Percentiles rank a stretch among this genome's conserved stretches.
Evolutionary conservation across 30 jellyfish, hydroid and myxozoan species (phyloP).

Genomic region (Clytia hemisphaerica): DNA sequence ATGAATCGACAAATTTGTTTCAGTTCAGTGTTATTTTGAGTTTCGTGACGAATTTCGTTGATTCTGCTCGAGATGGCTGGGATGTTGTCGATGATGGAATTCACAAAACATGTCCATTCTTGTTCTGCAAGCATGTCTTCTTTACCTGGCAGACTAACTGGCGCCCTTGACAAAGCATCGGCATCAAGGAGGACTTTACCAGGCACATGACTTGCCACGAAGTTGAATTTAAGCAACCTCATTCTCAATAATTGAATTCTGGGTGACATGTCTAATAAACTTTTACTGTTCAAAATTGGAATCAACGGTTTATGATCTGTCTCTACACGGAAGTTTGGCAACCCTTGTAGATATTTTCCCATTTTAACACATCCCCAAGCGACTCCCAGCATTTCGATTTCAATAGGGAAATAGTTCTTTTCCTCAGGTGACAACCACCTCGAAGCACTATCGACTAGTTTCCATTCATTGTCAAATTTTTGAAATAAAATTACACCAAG

Average conservation of each 20-base stretch:
- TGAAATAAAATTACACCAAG: conserved; percentile 34
- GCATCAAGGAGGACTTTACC: conserved; percentile 22
- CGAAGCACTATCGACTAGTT: conserved; percentile 42
- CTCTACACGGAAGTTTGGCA: not conserved
- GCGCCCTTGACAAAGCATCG: conserved; percentile 13
- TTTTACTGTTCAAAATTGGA: conserved; percentile 23
- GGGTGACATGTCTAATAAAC: conserved; percentile 18
- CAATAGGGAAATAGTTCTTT: conserved; percentile 8
- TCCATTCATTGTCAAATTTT: conserved; percentile 26
- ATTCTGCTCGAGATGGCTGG: conserved; percentile 31
- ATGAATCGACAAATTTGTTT: conserved; percentile 8
- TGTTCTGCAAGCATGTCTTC: conserved; percentile 3
- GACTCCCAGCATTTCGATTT: conserved; percentile 4
- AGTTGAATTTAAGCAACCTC: not conserved
- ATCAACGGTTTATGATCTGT: conserved; percentile 36
- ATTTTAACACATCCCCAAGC: not conserved
- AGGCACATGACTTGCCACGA: not conserved
- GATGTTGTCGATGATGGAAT: not conserved
- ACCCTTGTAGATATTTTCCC: conserved; percentile 24
- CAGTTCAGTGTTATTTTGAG: conserved; percentile 33
- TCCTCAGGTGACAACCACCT: conserved; percentile 33
- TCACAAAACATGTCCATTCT: not conserved
- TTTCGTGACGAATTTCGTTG: conserved; percentile 32
- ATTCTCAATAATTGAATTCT: not conserved
- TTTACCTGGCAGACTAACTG: not conserved